These are phyloP conservation scores for Luehdorfia chinensis DNA, from an alignment of 1,140 invertebrate genomes.

Conservation along the genomic window DNA sequence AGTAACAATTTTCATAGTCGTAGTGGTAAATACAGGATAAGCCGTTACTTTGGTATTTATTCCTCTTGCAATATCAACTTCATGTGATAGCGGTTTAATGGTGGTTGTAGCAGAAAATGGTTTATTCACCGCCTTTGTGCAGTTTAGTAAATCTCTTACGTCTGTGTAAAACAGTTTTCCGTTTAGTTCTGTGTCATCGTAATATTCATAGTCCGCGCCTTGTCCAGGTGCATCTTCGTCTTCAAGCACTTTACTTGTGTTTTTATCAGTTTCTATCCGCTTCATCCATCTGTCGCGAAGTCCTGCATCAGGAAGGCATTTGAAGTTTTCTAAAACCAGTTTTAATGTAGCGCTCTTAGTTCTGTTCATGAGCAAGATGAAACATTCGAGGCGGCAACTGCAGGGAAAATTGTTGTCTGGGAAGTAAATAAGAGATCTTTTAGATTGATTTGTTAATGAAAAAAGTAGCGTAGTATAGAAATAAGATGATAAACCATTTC, in stretches of 20 bases:
- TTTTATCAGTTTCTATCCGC: conserved; percentile 40
- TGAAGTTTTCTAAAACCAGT: conserved; percentile 53
- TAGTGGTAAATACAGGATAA: not conserved
- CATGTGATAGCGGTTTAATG: conserved; percentile 14
- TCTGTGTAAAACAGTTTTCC: conserved; percentile 65
- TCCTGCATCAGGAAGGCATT: conserved; percentile 48
- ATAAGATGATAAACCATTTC: too few relatives aligned
- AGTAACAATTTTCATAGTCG: not conserved
- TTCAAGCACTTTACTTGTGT: conserved; percentile 22
- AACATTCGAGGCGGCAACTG: conserved; percentile 61
- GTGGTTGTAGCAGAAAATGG: not conserved
- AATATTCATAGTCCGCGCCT: conserved; percentile 58
- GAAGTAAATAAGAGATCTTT: conserved; percentile 20
- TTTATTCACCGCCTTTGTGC: conserved; percentile 18
- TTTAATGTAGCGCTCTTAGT: conserved; percentile 47
- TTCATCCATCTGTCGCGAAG: conserved; percentile 49
- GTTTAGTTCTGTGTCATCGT: conserved; percentile 59
- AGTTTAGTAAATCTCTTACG: conserved; percentile 55
- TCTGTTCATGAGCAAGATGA: conserved; percentile 49
- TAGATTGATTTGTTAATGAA: too few relatives aligned
- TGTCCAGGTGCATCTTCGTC: conserved; percentile 30
- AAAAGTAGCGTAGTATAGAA: too few relatives aligned
- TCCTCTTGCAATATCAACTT: not conserved
- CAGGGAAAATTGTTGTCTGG: conserved; percentile 65
- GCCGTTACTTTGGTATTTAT: not conserved